These are phyloP conservation scores for Aporrectodea caliginosa DNA, from an alignment of 1,140 invertebrate species.

Conservation along the genomic window DNA sequence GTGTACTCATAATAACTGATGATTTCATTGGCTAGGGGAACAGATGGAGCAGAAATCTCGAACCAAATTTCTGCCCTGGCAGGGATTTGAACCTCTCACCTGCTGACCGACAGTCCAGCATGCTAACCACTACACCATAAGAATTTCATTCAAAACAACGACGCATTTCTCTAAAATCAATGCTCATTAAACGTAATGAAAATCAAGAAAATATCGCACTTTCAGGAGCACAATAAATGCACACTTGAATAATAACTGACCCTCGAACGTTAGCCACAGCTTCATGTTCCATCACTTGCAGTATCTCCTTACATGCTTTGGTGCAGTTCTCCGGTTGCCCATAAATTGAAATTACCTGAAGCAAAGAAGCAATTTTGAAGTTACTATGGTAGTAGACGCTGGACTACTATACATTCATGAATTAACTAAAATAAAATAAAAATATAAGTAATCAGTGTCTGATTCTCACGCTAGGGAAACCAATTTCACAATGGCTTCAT, in stretches of 20 bases:
- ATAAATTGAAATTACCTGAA: constrained; percentile 86
- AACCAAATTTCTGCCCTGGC: too few relatives aligned
- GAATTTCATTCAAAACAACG: too few relatives aligned
- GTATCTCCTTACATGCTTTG: constrained; percentile 89
- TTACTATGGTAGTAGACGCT: neutral
- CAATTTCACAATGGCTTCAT: neutral
- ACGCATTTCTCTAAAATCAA: too few relatives aligned
- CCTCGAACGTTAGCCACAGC: constrained; percentile 66
- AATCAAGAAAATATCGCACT: neutral
- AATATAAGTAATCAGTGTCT: neutral
- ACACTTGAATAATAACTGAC: neutral
- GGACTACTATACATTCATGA: neutral
- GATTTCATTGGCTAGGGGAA: too few relatives aligned
- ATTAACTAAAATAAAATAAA: neutral
- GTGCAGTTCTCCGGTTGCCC: constrained; percentile 95
- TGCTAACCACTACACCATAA: too few relatives aligned
- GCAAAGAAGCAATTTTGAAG: neutral
- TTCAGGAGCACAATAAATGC: neutral
- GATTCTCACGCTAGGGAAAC: neutral
- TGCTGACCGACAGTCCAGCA: too few relatives aligned
- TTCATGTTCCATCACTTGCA: constrained; percentile 96
- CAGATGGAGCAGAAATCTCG: too few relatives aligned
- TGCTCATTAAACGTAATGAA: neutral
- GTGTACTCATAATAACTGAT: too few relatives aligned
- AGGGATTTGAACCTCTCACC: too few relatives aligned